Percentiles rank a stretch among this genome's conserved stretches.
phyloP scores from a whole-genome alignment of 2,888 invertebrate genomes.

The Hypselothyrea guttata region DNA sequence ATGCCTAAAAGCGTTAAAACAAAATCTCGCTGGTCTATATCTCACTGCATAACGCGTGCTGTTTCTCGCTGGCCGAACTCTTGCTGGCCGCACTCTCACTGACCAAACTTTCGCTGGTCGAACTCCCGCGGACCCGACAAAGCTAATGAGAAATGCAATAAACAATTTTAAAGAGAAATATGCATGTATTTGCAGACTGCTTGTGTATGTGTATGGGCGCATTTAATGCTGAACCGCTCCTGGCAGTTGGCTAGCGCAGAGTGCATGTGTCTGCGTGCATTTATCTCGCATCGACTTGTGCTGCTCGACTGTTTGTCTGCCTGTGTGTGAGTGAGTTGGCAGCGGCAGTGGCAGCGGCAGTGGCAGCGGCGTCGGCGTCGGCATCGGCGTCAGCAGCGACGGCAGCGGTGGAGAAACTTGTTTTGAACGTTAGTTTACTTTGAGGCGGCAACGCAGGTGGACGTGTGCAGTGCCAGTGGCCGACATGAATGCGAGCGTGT shows the following conservation, averaged over 20 bases:
- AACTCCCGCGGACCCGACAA: too few species aligned
- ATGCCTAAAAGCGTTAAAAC: too few species aligned
- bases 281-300: slow-evolving; percentile 63
- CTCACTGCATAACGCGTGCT: too few species aligned
- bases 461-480: slow-evolving; percentile 65
- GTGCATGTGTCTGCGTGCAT: slow-evolving; percentile 53
- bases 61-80: too few species aligned
- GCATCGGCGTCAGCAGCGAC: slow-evolving; percentile 22
- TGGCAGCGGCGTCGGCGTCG: neutral
- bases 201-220: slow-evolving; percentile 24
- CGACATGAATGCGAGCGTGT: slow-evolving; percentile 47
- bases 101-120: too few species aligned
- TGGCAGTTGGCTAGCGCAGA: slow-evolving; percentile 27
- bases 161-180: too few species aligned
- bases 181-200: too few species aligned
- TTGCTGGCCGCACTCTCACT: too few species aligned
- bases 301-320: slow-evolving; percentile 43
- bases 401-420: slow-evolving; percentile 78
- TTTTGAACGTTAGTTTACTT: slow-evolving; percentile 81
- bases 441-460: slow-evolving; percentile 81
- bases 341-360: slow-evolving; percentile 14
- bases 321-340: slow-evolving; percentile 26
- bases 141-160: too few species aligned
- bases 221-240: slow-evolving; percentile 28
- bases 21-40: too few species aligned